Evolutionary conservation across 1,140 invertebrate species (phyloP).

Genomic region (Sitobion miscanthi): DNA sequence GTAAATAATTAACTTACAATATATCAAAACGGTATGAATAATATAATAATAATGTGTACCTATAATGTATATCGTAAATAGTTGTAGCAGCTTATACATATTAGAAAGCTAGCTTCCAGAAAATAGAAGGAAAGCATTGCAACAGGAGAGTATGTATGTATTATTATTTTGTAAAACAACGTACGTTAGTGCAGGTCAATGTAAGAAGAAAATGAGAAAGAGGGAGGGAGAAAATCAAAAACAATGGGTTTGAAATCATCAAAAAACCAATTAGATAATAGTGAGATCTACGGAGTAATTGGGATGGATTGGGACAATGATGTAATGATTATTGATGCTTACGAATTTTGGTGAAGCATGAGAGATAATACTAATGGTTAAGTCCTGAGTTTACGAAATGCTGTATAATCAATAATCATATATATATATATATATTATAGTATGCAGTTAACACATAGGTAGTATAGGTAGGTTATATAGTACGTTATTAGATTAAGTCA

Average conservation of each 20-base stretch:
- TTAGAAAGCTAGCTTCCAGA: too few relatives aligned
- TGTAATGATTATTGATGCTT: not conserved
- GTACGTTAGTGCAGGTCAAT: too few relatives aligned
- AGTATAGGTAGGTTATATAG: not conserved
- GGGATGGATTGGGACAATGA: not conserved
- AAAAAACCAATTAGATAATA: not conserved
- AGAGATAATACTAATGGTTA: not conserved
- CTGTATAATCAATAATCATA: not conserved
- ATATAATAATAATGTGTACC: not conserved
- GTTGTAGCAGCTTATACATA: too few relatives aligned
- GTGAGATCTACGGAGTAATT: not conserved
- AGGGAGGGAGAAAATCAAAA: not conserved
- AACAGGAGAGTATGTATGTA: too few relatives aligned
- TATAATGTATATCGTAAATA: too few relatives aligned
- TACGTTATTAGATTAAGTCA: not conserved
- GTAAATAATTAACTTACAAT: not conserved
- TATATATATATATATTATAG: not conserved
- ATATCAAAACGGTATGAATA: not conserved
- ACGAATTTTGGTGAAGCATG: not conserved
- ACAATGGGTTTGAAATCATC: not conserved
- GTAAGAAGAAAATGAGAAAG: not conserved
- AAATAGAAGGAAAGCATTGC: too few relatives aligned
- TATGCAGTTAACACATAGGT: not conserved
- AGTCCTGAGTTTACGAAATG: not conserved
- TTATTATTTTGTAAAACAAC: too few relatives aligned